A percentile compares a stretch with the other conserved stretches of the same genome.
Conservation (phyloP, 2,888 invertebrate genomes). For the Brachynemurus nebulosus region DNA sequence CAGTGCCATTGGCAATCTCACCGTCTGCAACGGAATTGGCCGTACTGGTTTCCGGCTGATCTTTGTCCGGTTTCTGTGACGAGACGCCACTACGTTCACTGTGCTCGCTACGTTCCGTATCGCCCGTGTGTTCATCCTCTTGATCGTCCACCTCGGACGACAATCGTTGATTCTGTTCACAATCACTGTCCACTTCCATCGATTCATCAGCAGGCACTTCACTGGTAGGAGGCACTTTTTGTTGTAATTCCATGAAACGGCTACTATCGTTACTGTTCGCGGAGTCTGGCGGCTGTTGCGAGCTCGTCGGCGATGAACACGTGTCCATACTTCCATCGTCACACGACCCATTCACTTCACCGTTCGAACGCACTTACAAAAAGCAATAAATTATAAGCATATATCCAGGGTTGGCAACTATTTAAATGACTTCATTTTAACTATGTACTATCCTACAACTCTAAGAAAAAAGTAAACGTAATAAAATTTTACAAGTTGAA, state of each 20-base stretch:
- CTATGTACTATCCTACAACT: too few species aligned
- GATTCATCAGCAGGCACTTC: conserved; percentile 8
- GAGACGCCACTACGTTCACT: conserved; percentile 3
- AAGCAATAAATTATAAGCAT: too few species aligned
- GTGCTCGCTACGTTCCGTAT: conserved; percentile 9
- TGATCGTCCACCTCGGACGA: conserved; percentile 15
- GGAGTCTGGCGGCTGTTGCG: conserved; percentile 9
- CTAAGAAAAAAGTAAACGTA: too few species aligned
- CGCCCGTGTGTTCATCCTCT: conserved; percentile 13
- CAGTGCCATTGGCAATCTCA: conserved; percentile 15
- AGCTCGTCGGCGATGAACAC: conserved; percentile 7
- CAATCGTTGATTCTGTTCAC: conserved; percentile 19
- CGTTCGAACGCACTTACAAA: conserved; percentile 21
- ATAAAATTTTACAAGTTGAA: too few species aligned
- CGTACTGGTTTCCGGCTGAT: neutral
- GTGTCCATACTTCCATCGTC: conserved; percentile 8
- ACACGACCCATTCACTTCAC: conserved; percentile 21
- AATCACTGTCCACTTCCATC: conserved; percentile 19
- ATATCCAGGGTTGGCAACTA: too few species aligned
- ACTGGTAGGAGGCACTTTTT: conserved; percentile 10
- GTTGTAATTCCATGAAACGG: conserved; percentile 7
- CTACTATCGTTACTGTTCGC: conserved; percentile 10
- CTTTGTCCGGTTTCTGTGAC: neutral
- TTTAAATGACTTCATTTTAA: too few species aligned
- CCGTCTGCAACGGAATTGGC: conserved; percentile 13